Evolutionary conservation across 2,113 vertebrate genomes (phyloP).

Genomic region (Syngnathus typhle): DNA sequence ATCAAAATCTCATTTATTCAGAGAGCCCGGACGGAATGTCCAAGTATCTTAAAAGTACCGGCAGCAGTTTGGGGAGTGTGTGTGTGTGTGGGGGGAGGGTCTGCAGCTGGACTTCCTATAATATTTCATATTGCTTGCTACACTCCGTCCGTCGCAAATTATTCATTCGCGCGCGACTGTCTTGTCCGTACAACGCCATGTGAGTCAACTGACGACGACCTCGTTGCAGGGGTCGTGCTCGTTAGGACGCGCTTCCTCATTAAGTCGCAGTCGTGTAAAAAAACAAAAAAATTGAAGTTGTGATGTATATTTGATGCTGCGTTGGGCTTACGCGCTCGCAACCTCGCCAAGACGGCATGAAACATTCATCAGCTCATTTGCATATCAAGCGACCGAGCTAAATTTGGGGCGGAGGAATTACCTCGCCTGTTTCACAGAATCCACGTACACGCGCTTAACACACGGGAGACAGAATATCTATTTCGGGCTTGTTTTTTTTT

Average conservation of each 20-base stretch:
- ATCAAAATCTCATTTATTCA: slow-evolving; percentile 2
- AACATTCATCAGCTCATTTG: slow-evolving; percentile 50
- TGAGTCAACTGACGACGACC: slow-evolving; percentile 3
- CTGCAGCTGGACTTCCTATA: no score
- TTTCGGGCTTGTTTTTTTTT: neutral
- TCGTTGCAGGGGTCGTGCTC: neutral
- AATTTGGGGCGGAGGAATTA: slow-evolving; percentile 16
- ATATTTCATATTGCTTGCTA: no score
- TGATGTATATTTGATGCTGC: slow-evolving; percentile 53
- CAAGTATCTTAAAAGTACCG: neutral
- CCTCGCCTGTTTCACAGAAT: neutral
- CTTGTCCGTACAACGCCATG: neutral
- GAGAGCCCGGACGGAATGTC: neutral
- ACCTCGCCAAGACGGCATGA: slow-evolving; percentile 39
- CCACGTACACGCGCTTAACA: neutral
- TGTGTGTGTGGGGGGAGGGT: no score
- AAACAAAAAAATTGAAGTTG: neutral
- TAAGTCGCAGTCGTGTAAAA: neutral
- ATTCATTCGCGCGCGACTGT: slow-evolving; percentile 12
- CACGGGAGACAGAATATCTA: neutral
- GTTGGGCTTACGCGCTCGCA: slow-evolving; percentile 15
- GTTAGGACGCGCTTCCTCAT: neutral
- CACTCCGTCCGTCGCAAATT: neutral
- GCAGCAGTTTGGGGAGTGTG: neutral
- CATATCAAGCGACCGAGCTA: slow-evolving; percentile 37